Base-by-base conservation (phyloP, 2,113 vertebrate genomes). In the Capreolus pygargus region DNA sequence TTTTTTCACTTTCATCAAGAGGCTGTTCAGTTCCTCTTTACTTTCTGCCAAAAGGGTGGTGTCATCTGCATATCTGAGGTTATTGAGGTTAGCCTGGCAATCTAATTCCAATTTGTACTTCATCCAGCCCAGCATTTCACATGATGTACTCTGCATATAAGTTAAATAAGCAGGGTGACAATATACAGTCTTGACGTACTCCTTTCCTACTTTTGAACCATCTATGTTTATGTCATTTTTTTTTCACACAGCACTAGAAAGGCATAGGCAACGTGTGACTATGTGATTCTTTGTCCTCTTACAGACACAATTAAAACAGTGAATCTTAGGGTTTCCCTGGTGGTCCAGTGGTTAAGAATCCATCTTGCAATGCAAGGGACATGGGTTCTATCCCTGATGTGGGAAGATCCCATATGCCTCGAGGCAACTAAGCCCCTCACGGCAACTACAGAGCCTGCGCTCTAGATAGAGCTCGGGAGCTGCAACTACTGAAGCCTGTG, bases 401-500 rank as follows among this genome's bases (percentile, higher is more conserved):
- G 61, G 33, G 33, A 67, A 67, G 33, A 67, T 67, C 33, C 61
- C 61, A n/a, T 19, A 67, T 19, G 61, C 33, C 61, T 67, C 3
- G 1, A 33, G 61, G 61, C 61, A 67, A n/a, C 61, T 19, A n/a
- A 67, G 16, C 33, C 7, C 15, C 61, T 64, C 67, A 23, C 0
- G 9, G 64, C 64, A 70, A 2, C n/a, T 2, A 36, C 17, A 1
- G 2, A 70, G n/a, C 64, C 64, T 70, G n/a, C 0, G 0, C 17
- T 70, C n/a, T 70, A 39, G 67, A 70, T 2, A 36, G 64, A 70
- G 64, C 64, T 70, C 64, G 21, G 64, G n/a, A 36, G n/a, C 9
- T 0, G 0, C n/a, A 70, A 3, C n/a, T 36, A 2, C 64, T 11
- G 19, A 23, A 23, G 64, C n/a, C 64, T 70, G 64, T n/a, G 17